Evolutionary conservation across 1,140 invertebrate species (phyloP), one percentile per base, ranked within the genome.

Genomic region (Aphaenogaster ashmeadi): DNA sequence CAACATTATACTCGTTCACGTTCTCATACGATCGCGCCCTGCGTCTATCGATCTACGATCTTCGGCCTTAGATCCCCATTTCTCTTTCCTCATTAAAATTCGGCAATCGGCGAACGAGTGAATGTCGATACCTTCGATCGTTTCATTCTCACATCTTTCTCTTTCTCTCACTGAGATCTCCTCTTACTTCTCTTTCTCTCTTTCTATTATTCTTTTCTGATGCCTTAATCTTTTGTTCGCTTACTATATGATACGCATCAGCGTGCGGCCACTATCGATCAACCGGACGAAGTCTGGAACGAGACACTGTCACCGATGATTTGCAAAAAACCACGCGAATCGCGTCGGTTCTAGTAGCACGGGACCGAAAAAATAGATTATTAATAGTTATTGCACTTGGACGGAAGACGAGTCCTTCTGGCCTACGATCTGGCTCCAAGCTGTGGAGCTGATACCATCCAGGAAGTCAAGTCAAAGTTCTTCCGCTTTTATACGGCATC

Each of bases 321-420:
- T 64, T 86, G 5, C 1, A 36, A 27, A 77, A 64, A 41, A 52
- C 52, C 18, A 56, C 18, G 33, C 33, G 74, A 3, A 47, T 38
- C 27, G 60, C 85, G 41, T 47, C 4, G 27, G 7, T 38, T 84
- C 27, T 50, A 60, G 52, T 81, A 52, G 47, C 47, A 44, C 52
- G 60, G 62, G 67, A 74, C 33, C 47, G 87, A 79, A 81, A 85
- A 36, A 62, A 88, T 77, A 71, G 56, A 87, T 77, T 88, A 60
- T 64, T 52, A 87, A 62, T 86, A 71, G 58, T 90, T 91, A 91
- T 91, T 91, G 90, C 90, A 91, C 90, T 88, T 88, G 87, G 90
- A 84, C 89, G 90, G 90, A 90, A 87, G 58, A 80, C 67, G 62
- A 75, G 89, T 69, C 85, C 88, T 87, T 84, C 83, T 88, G 87